A percentile compares a stretch with the other conserved stretches of the same genome.
Evolutionary conservation across 2,113 vertebrate genomes (phyloP).

Genomic region (Sitta europaea): DNA sequence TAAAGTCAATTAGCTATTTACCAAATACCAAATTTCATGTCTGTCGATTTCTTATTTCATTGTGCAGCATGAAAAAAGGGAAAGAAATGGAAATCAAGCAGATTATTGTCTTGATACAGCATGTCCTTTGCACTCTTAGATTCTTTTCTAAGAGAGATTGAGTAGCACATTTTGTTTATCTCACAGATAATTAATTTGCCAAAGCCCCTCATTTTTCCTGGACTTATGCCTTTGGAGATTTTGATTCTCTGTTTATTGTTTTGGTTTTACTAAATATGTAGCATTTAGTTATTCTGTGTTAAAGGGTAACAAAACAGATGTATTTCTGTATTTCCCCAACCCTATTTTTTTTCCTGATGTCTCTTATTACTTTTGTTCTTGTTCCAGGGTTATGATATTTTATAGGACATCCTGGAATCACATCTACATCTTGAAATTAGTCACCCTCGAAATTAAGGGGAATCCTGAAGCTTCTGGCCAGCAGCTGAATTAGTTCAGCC

Average conservation of each 20-base stretch:
- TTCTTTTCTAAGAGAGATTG: background rate
- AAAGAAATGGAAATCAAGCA: background rate
- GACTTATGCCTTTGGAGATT: background rate
- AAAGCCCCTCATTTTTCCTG: background rate
- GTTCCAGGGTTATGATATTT: background rate
- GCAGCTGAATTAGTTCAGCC: background rate
- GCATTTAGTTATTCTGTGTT: background rate
- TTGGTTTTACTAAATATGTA: background rate
- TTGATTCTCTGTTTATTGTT: background rate
- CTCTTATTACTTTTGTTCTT: background rate
- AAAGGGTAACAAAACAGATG: background rate
- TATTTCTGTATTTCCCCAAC: background rate
- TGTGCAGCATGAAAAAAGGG: background rate
- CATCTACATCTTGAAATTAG: background rate
- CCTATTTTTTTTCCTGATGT: background rate
- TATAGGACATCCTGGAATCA: background rate
- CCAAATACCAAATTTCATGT: conserved; percentile 13
- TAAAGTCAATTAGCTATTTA: conserved; percentile 58
- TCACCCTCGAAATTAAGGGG: background rate
- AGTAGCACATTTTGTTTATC: background rate
- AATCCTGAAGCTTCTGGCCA: background rate
- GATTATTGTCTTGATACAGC: background rate
- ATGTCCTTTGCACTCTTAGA: background rate
- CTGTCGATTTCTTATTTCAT: background rate
- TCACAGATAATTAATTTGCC: background rate